A percentile compares a stretch with the other conserved stretches of the same genome.
phyloP scores from a whole-genome alignment of 1,140 invertebrate species.

The Battus philenor region DNA sequence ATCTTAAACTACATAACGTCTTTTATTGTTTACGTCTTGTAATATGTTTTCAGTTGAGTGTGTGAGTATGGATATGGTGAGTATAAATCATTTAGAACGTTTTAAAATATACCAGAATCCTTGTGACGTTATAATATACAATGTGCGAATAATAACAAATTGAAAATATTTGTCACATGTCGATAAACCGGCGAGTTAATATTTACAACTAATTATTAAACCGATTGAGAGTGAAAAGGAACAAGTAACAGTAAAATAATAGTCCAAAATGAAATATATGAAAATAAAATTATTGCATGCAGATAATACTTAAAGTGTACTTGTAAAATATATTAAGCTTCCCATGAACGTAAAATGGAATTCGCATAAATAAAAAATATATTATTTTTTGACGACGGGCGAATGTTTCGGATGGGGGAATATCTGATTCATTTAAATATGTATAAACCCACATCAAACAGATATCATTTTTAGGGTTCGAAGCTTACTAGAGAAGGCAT shows the following conservation, averaged over 20 bases:
- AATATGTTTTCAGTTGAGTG: no score
- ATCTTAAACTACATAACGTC: no score
- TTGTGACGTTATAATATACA: no score
- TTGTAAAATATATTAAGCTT: constrained; percentile 15
- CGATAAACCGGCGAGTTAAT: no score
- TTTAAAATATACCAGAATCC: no score
- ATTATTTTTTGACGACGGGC: constrained; percentile 12
- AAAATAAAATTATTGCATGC: constrained; percentile 3
- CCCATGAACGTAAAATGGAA: constrained; percentile 8
- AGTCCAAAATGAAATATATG: neutral
- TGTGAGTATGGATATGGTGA: no score
- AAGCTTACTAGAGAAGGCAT: constrained; percentile 19
- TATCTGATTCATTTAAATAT: constrained; percentile 48
- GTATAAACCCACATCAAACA: constrained; percentile 43
- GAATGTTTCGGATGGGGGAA: constrained; percentile 22
- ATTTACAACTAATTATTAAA: neutral
- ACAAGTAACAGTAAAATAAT: neutral
- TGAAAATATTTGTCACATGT: no score
- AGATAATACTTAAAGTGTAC: constrained; percentile 8
- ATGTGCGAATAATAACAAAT: neutral
- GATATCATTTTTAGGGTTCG: constrained; percentile 33
- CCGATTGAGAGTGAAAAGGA: neutral
- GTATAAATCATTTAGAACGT: no score
- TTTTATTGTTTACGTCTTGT: no score
- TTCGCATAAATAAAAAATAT: constrained; percentile 17